Evolutionary conservation across 2,113 vertebrate species (phyloP), one percentile per base, ranked within the genome.

Genomic region (Hyperoodon ampullatus): DNA sequence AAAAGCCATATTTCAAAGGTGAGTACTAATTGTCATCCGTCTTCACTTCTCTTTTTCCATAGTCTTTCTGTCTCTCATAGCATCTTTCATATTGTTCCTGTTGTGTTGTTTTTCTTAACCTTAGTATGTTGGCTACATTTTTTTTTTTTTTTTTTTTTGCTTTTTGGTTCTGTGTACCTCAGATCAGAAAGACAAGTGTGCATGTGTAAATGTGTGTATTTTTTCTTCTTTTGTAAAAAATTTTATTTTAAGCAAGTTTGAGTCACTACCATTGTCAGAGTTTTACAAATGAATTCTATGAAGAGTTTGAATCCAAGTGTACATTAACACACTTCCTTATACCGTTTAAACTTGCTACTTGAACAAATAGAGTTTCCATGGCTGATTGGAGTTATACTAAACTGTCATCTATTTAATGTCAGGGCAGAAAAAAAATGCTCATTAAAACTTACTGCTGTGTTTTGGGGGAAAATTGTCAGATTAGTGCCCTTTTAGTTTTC

Each of bases 321-420:
- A 58, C 21, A 70, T 74, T 94, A 93, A 61, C 58, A 82, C 9
- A 55, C 3, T 93, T 97, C 18, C 30, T 74, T 68, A 77, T 85
- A 75, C 7, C 19, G 10, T 96, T 94, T 94, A 42, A 30, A 80
- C 77, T 89, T 88, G 13, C 18, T n/a, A 26, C 19, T 66, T 96
- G 68, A 87, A 35, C 50, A 94, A 53, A 78, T 3, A 81, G 8
- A 39, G 6, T 90, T 80, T 15, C 89, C 86, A 96, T 60, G 35
- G 13, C 19, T 82, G n/a, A n/a, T 78, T 90, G 14, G 30, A 83
- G 26, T 93, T 95, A 83, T 85, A 63, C 82, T 88, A 85, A 93
- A 50, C 80, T 85, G 24, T 39, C 30, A 55, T 50, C 33, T 58
- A 28, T 71, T 93, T 71, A 86, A 82, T 85, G 12, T 74, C 30